Evolutionary conservation across 2,113 vertebrate species (phyloP).

Genomic region (Sorex fumeus): DNA sequence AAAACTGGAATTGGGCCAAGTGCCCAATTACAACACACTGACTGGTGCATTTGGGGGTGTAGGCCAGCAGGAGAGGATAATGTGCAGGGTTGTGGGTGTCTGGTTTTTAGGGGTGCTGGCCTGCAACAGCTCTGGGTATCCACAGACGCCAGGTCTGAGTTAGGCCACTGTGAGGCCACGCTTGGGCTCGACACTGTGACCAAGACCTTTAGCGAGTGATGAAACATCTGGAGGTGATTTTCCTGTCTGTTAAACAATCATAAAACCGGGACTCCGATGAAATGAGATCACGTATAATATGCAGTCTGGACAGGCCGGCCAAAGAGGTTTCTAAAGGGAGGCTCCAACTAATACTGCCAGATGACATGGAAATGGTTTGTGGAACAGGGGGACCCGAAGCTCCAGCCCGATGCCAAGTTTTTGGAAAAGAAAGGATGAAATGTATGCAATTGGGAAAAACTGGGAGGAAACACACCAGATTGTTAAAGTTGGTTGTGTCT

Average conservation of each 20-base stretch:
- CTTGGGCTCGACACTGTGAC: neutral
- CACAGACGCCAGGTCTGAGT: neutral
- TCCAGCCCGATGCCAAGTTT: slow-evolving; percentile 45
- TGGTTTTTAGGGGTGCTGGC: neutral
- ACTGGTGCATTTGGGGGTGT: neutral
- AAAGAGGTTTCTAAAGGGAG: neutral
- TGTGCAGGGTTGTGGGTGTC: neutral
- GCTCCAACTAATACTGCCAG: slow-evolving; percentile 3
- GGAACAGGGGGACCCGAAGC: slow-evolving; percentile 18
- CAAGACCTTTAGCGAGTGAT: neutral
- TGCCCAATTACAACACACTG: neutral
- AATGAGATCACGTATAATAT: neutral
- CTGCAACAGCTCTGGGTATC: neutral
- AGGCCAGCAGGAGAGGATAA: neutral
- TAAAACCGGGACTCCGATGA: neutral
- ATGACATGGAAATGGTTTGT: neutral
- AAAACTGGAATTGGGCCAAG: slow-evolving; percentile 8
- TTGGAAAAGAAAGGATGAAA: slow-evolving; percentile 62
- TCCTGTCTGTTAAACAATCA: neutral
- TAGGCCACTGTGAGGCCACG: neutral
- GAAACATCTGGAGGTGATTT: neutral
- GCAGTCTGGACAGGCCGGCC: neutral
- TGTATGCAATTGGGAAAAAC: slow-evolving; percentile 63
- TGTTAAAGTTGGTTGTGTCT: slow-evolving; percentile 72
- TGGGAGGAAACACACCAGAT: slow-evolving; percentile 73